Percentiles rank a stretch among this genome's conserved stretches.
Evolutionary conservation across 2,888 invertebrate genomes (phyloP).

Genomic region (Melanostoma scalare): DNA sequence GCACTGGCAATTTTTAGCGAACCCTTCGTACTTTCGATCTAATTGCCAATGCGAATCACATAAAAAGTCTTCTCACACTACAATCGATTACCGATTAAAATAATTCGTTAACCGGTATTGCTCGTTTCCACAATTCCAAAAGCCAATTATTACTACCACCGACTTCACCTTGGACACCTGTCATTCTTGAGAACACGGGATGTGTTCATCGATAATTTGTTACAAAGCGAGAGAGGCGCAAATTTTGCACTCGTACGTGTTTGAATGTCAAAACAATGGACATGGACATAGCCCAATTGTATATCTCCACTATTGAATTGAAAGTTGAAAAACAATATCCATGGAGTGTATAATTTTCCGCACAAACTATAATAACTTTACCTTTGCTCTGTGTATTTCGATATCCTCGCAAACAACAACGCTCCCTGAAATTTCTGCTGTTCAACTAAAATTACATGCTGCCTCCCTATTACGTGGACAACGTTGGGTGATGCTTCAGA

Average conservation of each 20-base stretch:
- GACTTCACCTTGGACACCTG: slow-evolving; percentile 12
- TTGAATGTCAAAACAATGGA: slow-evolving; percentile 38
- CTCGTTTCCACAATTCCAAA: neutral
- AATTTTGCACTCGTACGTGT: slow-evolving; percentile 54
- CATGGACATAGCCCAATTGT: slow-evolving; percentile 20
- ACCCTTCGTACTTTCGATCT: too few relatives aligned
- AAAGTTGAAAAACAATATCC: slow-evolving; percentile 17
- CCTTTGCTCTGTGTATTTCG: slow-evolving; percentile 14
- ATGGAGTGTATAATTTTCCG: slow-evolving; percentile 46
- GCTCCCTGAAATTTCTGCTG: slow-evolving; percentile 60
- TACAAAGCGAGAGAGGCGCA: slow-evolving; percentile 49
- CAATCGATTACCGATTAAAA: too few relatives aligned
- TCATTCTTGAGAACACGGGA: slow-evolving; percentile 13
- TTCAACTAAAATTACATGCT: slow-evolving; percentile 53
- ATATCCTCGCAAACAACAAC: slow-evolving; percentile 19
- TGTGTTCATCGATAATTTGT: slow-evolving; percentile 60
- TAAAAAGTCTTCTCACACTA: too few relatives aligned
- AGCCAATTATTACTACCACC: neutral
- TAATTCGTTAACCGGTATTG: too few relatives aligned
- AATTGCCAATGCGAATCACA: too few relatives aligned
- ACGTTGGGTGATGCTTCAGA: neutral
- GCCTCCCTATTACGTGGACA: slow-evolving; percentile 55
- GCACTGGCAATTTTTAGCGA: too few relatives aligned
- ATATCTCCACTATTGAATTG: neutral
- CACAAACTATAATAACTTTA: slow-evolving; percentile 62